Evolutionary conservation across 2,797 vertebrate species (phyloP).

Genomic region (Sphenodon punctatus): DNA sequence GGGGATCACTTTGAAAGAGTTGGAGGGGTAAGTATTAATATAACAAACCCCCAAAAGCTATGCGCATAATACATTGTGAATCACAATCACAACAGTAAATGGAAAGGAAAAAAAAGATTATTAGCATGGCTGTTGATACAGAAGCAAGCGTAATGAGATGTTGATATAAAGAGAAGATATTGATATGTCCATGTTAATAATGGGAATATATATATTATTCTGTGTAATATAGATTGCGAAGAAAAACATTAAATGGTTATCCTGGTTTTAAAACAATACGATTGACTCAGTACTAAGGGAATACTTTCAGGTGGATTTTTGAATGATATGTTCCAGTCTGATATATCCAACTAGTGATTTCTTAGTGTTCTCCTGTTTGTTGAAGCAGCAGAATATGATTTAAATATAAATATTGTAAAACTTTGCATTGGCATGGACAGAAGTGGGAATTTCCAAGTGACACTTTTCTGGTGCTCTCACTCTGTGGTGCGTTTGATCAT

Average conservation of each 20-base stretch:
- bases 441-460: background rate
- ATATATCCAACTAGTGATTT: background rate
- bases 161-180: background rate
- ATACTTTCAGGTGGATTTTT: background rate
- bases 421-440: background rate
- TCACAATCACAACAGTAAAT: background rate
- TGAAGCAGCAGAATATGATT: background rate
- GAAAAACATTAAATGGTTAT: background rate
- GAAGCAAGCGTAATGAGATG: background rate
- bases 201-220: too few species aligned
- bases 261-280: background rate
- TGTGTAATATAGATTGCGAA: background rate
- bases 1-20: constrained; percentile 96
- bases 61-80: background rate
- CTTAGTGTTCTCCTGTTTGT: background rate
- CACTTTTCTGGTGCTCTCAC: background rate
- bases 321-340: background rate
- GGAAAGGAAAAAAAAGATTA: fast-evolving
- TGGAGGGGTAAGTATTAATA: constrained; percentile 90
- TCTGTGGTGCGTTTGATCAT: background rate
- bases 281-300: background rate
- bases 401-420: background rate
- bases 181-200: background rate
- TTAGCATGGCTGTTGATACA: background rate
- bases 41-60: background rate